phyloP scores from a whole-genome alignment of 1,140 invertebrate species.

The Camponotus pennsylvanicus region DNA sequence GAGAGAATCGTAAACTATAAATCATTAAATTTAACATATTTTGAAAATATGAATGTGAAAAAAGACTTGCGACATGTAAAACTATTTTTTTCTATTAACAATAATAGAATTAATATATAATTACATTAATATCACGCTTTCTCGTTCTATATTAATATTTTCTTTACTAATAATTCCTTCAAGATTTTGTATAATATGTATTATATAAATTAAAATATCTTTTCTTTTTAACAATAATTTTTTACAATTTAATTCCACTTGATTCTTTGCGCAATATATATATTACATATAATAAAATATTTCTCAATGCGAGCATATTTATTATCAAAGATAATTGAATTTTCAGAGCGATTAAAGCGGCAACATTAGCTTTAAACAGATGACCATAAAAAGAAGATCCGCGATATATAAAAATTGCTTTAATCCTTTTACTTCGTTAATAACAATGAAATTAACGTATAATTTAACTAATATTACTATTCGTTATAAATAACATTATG shows the following conservation, averaged over 20 bases:
- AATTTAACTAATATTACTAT: conserved; percentile 4
- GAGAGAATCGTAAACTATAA: not conserved
- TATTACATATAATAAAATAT: not conserved
- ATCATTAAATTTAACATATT: conserved; percentile 3
- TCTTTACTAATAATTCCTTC: too few species aligned
- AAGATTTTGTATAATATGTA: too few species aligned
- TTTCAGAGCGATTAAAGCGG: not conserved
- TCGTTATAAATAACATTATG: not conserved
- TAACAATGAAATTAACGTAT: conserved; percentile 1
- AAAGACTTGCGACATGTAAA: not conserved
- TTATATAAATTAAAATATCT: too few species aligned
- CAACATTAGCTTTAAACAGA: not conserved
- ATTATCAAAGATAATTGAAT: not conserved
- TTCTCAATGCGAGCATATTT: not conserved
- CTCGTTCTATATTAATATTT: too few species aligned
- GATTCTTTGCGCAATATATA: not conserved
- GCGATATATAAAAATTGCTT: not conserved
- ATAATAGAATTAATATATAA: not conserved
- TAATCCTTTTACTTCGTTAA: not conserved
- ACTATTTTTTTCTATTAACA: not conserved
- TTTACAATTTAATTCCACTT: not conserved
- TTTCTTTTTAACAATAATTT: not conserved
- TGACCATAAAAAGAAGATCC: not conserved
- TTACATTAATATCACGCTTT: not conserved
- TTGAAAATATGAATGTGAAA: not conserved